These are phyloP conservation scores for Caenorhabditis afra DNA, from an alignment of 2,888 invertebrate genomes.

Conservation along the genomic window DNA sequence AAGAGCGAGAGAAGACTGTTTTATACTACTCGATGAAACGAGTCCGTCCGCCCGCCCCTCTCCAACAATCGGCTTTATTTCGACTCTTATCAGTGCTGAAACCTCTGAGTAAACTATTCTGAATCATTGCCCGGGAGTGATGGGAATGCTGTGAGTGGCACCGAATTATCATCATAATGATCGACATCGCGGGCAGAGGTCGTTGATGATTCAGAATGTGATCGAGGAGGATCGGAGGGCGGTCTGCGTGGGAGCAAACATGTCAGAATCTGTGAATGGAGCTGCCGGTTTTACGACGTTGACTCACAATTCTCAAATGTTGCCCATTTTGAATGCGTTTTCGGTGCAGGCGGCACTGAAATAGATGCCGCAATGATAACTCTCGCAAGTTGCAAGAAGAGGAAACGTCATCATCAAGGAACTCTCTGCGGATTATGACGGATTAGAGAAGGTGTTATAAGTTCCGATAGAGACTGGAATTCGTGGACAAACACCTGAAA, in stretches of 20 bases:
- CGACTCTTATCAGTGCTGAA: constrained; percentile 28
- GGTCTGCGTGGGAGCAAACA: constrained; percentile 20
- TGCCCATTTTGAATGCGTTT: not conserved
- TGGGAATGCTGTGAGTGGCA: constrained; percentile 5
- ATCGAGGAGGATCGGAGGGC: not conserved
- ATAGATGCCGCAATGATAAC: not conserved
- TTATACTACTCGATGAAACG: constrained; percentile 23
- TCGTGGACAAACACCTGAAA: too few species aligned
- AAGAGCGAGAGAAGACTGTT: constrained; percentile 11
- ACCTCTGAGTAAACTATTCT: constrained; percentile 40
- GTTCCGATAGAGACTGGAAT: too few species aligned
- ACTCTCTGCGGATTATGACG: constrained; percentile 1
- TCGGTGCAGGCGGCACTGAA: constrained; percentile 10
- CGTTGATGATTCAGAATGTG: constrained; percentile 38
- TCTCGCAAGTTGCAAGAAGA: not conserved
- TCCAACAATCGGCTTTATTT: constrained; percentile 30
- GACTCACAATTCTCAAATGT: constrained; percentile 4
- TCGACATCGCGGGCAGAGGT: constrained; percentile 12
- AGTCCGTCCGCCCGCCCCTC: constrained; percentile 7
- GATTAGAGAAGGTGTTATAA: not conserved
- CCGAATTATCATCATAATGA: constrained; percentile 44
- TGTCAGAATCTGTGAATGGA: constrained; percentile 23
- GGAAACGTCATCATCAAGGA: constrained; percentile 6
- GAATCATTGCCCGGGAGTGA: constrained; percentile 25
- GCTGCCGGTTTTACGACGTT: constrained; percentile 35